Conservation (phyloP, 2,113 vertebrate species). For the Phocoena phocoena region DNA sequence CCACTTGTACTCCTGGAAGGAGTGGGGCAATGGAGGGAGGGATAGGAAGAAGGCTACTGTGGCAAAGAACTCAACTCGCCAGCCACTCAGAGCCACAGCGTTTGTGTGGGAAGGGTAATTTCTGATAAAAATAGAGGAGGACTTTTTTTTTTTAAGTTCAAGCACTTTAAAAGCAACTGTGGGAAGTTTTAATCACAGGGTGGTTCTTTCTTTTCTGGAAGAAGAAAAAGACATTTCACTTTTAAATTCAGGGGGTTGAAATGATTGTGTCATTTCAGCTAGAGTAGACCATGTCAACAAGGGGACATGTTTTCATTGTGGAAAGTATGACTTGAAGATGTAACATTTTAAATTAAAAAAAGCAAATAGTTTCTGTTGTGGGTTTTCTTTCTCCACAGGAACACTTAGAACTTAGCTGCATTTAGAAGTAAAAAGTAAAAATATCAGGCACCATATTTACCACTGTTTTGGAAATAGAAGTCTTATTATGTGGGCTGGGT, state of each 20-base stretch:
- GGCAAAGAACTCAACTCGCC: not conserved
- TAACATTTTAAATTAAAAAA: slow-evolving; percentile 9
- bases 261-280: slow-evolving; percentile 15
- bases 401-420: slow-evolving; percentile 23
- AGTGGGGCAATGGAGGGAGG: not conserved
- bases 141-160: not conserved
- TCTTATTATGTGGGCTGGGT: not conserved
- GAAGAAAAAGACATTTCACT: slow-evolving; percentile 61
- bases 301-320: not conserved
- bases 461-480: not conserved
- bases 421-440: slow-evolving; percentile 56
- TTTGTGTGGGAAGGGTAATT: not conserved
- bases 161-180: slow-evolving; percentile 57
- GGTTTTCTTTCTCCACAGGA: not conserved
- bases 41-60: not conserved
- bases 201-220: slow-evolving; percentile 60
- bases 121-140: slow-evolving; percentile 57
- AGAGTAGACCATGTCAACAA: not conserved
- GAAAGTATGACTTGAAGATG: slow-evolving; percentile 17
- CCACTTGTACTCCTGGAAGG: not conserved
- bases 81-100: not conserved
- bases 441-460: not conserved
- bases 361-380: not conserved
- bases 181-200: slow-evolving; percentile 64
- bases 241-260: slow-evolving; percentile 43